phyloP scores from a whole-genome alignment of 2,113 vertebrate species.

The Psilopogon haemacephalus region DNA sequence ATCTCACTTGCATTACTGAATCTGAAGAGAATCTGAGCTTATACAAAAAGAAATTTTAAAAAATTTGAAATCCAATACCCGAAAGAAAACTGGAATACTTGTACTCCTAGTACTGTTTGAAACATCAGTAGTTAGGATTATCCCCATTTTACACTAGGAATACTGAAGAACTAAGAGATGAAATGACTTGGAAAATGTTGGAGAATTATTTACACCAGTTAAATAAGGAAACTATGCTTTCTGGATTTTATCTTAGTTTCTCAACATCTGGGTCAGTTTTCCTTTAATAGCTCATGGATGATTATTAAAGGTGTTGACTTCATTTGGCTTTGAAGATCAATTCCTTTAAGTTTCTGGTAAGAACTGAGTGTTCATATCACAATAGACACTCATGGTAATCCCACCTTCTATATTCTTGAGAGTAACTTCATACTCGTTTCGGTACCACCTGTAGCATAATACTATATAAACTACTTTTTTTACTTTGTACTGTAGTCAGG shows the following conservation, averaged over 20 bases:
- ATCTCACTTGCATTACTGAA: accelerated
- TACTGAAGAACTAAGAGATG: background rate
- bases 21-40: background rate
- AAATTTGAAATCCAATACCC: no score
- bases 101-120: background rate
- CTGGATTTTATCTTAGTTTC: background rate
- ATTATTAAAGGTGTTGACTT: background rate
- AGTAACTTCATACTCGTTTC: background rate
- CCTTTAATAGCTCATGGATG: background rate
- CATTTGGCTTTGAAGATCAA: background rate
- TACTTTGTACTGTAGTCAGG: background rate
- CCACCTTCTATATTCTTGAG: background rate
- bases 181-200: background rate
- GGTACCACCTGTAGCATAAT: background rate
- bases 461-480: no score
- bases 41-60: no score
- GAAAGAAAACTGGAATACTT: background rate
- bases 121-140: background rate
- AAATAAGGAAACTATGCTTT: background rate
- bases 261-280: background rate
- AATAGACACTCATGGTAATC: background rate
- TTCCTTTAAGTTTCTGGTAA: background rate
- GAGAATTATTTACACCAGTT: background rate
- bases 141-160: background rate
- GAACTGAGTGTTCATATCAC: background rate